Evolutionary conservation across 2,888 invertebrate species (phyloP), one percentile per base, ranked within the genome.

Genomic region (Meta bourneti): DNA sequence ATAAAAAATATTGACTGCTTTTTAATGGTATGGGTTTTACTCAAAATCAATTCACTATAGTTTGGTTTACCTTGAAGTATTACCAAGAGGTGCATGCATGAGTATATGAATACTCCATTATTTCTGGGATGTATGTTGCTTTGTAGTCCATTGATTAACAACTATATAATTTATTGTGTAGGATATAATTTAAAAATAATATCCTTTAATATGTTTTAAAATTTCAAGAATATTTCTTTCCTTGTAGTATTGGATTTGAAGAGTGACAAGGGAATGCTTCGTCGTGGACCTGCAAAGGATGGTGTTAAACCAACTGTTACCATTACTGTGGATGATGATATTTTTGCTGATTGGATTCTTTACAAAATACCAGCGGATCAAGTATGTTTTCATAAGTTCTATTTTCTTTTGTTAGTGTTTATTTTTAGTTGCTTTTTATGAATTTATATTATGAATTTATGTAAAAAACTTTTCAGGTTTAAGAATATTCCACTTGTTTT

Each of bases 271-370:
- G 97, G 96, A 34, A 96, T 96, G 91, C 96, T 98, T 0, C 97
- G 97, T 94, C 96, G 96, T 94, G 98, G 98, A 16, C 96, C 96
- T 89, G 97, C 98, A 2, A 95, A 95, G 93, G 78, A 79, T 34
- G 96, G 96, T 94, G 96, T 94, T 11, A 98, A 98, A 95, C 96
- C 97, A 1, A 98, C 97, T 94, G 97, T 98, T 75, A 98, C 97
- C 6, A 95, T 99, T 93, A 98, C 98, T 0, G 96, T 99, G 4
- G 96, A 97, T 34, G 99, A 99, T 95, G 96, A 96, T 80, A 98
- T 98, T 94, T 93, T 93, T 87, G 89, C 92, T 77, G 93, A 93
- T 69, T 90, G 89, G 87, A 89, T 93, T 52, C 34, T 81, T n/a
- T 87, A 78, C 34, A 92, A 91, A 88, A 90, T 89, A 61, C 34